These are phyloP conservation scores for Recurvirostra avosetta DNA, from an alignment of 2,113 vertebrate species.

Conservation along the genomic window DNA sequence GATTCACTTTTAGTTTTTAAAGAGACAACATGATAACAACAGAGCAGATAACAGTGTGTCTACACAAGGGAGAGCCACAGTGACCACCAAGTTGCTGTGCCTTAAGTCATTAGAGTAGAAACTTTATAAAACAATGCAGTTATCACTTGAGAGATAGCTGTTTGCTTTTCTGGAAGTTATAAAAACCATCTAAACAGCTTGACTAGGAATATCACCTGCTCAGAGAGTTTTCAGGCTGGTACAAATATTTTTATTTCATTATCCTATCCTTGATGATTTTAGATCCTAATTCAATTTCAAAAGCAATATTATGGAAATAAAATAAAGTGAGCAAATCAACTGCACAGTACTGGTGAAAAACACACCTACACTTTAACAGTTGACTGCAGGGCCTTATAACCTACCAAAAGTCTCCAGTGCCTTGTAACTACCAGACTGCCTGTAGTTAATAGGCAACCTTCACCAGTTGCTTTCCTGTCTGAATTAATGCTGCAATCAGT, in stretches of 20 bases:
- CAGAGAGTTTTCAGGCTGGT: background rate
- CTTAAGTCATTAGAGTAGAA: background rate
- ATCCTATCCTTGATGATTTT: background rate
- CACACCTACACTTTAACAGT: background rate
- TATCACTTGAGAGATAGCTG: background rate
- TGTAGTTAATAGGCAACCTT: background rate
- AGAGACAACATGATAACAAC: background rate
- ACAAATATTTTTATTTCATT: background rate
- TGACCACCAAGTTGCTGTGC: background rate
- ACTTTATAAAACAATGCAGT: background rate
- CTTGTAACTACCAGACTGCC: background rate
- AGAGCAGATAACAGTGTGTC: background rate
- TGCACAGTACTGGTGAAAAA: background rate
- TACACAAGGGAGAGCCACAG: background rate
- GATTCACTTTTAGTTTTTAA: background rate
- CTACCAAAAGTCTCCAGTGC: background rate
- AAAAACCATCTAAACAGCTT: background rate
- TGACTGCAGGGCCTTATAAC: background rate
- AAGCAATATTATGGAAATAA: background rate
- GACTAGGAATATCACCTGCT: background rate
- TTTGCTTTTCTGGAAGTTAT: background rate
- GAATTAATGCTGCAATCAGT: background rate
- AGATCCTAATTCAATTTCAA: background rate
- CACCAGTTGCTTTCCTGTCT: background rate
- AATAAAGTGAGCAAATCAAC: background rate